Evolutionary conservation across 2,797 vertebrate species (phyloP).

Genomic region (Spheniscus humboldti): DNA sequence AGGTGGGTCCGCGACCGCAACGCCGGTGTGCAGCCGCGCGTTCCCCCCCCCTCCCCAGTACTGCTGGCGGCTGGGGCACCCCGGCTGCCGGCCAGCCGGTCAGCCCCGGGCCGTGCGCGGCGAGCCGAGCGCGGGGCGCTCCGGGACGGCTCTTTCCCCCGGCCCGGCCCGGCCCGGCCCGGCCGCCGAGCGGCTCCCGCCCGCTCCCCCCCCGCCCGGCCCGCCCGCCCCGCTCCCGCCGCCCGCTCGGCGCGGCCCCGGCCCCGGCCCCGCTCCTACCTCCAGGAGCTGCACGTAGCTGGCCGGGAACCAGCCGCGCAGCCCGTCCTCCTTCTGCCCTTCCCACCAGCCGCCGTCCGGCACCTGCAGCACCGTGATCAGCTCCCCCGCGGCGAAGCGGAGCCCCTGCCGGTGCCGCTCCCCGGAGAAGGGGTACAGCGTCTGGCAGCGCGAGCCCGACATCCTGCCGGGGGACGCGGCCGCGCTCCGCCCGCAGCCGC

Average conservation of each 20-base stretch:
- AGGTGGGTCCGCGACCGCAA: neutral
- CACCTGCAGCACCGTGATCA: constrained; percentile 86
- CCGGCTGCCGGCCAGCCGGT: neutral
- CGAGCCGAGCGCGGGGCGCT: neutral
- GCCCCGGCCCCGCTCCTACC: constrained; percentile 74
- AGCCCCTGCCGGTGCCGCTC: constrained; percentile 91
- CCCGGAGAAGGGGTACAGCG: constrained; percentile 90
- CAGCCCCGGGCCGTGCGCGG: neutral
- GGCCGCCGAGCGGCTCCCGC: neutral
- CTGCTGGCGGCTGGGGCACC: neutral
- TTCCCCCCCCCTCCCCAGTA: neutral
- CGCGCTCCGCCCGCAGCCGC: neutral
- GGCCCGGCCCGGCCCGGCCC: neutral
- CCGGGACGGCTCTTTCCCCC: neutral
- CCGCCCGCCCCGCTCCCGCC: no score
- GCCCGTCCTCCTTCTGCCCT: constrained; percentile 92
- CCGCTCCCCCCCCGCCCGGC: no score
- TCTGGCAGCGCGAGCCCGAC: constrained; percentile 85
- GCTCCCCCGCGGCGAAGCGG: constrained; percentile 87
- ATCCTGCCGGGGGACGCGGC: constrained; percentile 32
- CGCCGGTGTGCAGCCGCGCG: neutral
- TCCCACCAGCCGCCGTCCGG: constrained; percentile 96
- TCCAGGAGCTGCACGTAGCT: constrained; percentile 94
- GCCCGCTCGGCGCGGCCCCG: neutral
- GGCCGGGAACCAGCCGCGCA: constrained; percentile 92